Conservation (phyloP, 2,113 vertebrate genomes). For the Myotis yumanensis region DNA sequence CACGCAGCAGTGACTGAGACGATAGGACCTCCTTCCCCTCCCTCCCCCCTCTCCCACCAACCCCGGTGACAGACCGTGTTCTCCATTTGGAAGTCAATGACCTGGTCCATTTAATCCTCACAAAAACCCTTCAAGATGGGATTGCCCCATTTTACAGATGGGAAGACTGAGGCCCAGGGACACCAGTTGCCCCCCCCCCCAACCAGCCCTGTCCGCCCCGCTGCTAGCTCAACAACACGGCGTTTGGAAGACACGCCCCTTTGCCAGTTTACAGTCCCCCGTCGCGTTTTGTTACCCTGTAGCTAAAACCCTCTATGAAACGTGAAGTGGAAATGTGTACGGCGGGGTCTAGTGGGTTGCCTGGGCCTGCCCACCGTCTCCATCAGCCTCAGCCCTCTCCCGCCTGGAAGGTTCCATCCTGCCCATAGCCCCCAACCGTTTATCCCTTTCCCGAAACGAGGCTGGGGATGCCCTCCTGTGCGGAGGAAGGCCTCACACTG, state of each 20-base stretch:
- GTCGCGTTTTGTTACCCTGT: rapidly evolving
- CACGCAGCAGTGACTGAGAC: neutral
- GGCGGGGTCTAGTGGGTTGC: neutral
- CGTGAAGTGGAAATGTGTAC: neutral
- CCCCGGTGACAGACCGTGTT: rapidly evolving
- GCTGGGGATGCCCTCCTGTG: neutral
- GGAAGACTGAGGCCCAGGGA: too few relatives aligned
- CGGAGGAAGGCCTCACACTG: neutral
- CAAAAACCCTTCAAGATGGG: too few relatives aligned
- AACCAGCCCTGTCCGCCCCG: rapidly evolving
- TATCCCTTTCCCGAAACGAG: neutral
- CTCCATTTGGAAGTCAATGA: too few relatives aligned
- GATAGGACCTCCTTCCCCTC: rapidly evolving
- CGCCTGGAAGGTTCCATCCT: neutral
- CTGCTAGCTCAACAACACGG: neutral
- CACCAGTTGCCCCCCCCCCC: too few relatives aligned
- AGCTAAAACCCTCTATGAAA: neutral
- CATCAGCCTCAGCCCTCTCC: neutral
- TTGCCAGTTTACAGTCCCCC: rapidly evolving
- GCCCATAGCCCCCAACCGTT: rapidly evolving
- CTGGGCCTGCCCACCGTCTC: neutral
- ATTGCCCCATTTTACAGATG: too few relatives aligned
- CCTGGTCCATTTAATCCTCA: too few relatives aligned
- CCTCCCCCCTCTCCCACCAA: rapidly evolving
- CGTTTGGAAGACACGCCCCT: neutral